phyloP scores from a whole-genome alignment of 2,113 vertebrate species.

The Elanoides forficatus region DNA sequence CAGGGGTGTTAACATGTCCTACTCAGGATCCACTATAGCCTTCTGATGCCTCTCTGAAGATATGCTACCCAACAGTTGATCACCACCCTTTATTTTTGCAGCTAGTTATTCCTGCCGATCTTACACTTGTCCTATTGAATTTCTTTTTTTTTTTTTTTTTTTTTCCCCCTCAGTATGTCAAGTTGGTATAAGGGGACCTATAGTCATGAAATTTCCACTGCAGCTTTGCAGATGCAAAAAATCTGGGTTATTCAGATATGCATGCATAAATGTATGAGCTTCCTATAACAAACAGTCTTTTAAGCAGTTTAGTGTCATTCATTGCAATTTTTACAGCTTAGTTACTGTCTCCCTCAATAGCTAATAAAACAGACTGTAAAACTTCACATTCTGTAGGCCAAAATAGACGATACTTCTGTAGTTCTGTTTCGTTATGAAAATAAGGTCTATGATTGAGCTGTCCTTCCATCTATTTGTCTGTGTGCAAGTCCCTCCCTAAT shows the following conservation, averaged over 20 bases:
- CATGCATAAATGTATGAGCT: not conserved
- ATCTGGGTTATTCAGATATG: not conserved
- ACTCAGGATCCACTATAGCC: not conserved
- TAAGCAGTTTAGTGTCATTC: not conserved
- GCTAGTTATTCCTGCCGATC: not conserved
- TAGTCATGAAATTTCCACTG: not conserved
- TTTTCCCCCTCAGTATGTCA: not conserved
- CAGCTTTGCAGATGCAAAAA: not conserved
- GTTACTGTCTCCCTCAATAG: not conserved
- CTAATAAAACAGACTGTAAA: constrained; percentile 27
- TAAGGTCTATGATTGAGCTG: not conserved
- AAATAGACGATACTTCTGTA: not conserved
- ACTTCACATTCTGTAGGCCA: not conserved
- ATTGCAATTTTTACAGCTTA: not conserved
- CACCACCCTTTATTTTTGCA: not conserved
- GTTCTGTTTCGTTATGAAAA: not conserved
- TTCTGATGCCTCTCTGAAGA: not conserved
- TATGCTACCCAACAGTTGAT: not conserved
- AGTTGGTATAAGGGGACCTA: not conserved
- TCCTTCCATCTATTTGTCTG: not conserved
- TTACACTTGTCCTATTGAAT: not conserved
- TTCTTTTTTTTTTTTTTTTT: not conserved
- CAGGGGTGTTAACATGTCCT: not conserved
- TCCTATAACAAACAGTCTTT: not conserved
- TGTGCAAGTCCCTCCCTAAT: not conserved